Conservation (phyloP, 2,888 invertebrate genomes). For the Pristionchus maxplancki region DNA sequence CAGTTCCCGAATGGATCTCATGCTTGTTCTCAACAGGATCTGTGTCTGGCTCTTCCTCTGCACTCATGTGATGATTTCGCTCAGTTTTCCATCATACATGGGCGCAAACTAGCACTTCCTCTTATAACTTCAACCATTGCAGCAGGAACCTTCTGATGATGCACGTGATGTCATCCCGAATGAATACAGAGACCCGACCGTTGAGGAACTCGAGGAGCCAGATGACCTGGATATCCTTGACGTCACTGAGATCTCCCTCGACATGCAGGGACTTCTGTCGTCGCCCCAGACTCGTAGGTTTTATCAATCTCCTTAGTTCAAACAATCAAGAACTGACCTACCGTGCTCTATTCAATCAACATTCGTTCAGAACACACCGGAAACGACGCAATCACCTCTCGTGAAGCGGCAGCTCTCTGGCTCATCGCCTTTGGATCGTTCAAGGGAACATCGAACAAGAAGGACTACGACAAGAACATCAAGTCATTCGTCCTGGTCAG, state of each 20-base stretch:
- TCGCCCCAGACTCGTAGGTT: background rate
- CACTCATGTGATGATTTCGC: background rate
- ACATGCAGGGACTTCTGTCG: background rate
- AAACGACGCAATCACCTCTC: background rate
- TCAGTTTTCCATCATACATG: background rate
- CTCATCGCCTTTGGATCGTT: background rate
- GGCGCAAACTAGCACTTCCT: no score
- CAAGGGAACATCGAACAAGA: background rate
- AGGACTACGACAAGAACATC: background rate
- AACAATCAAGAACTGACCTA: background rate
- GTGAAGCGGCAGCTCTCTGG: background rate
- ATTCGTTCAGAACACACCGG: background rate
- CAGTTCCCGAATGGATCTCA: background rate
- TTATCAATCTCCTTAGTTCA: background rate
- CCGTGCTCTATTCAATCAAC: background rate
- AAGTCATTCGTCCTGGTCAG: background rate
- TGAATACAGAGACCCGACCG: background rate
- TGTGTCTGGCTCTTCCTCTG: conserved; percentile 20
- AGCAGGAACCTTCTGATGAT: background rate
- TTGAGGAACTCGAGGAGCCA: background rate
- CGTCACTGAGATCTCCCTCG: conserved; percentile 8
- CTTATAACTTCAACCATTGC: background rate
- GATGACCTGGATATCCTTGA: conserved; percentile 9
- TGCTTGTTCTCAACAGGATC: background rate
- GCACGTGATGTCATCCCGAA: conserved; percentile 19